These are phyloP conservation scores for Cataglyphis hispanica DNA, from an alignment of 1,140 invertebrate genomes.

Conservation along the genomic window DNA sequence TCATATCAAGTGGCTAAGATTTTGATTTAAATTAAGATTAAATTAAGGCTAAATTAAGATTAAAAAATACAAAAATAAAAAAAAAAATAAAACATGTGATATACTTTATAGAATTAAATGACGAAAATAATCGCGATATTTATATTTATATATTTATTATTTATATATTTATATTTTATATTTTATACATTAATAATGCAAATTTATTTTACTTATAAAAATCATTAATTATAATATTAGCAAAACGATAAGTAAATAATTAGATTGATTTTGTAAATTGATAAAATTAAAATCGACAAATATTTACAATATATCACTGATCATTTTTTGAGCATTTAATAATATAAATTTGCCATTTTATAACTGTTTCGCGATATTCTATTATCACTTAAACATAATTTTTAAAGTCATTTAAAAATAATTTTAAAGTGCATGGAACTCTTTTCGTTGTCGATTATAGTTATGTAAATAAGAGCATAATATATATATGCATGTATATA, in stretches of 20 bases:
- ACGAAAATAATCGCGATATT: background rate
- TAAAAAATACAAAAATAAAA: no score
- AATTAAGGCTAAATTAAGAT: no score
- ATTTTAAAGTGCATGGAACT: background rate
- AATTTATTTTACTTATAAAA: no score
- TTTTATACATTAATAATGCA: no score
- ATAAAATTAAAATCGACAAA: background rate
- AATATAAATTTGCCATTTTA: background rate
- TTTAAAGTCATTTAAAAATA: background rate
- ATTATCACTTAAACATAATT: background rate
- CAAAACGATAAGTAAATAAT: background rate
- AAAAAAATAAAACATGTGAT: no score
- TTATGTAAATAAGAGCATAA: background rate
- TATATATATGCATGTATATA: no score
- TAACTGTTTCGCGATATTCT: background rate
- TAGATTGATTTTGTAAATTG: background rate
- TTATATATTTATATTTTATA: no score
- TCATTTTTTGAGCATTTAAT: constrained; percentile 7
- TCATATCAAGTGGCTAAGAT: no score
- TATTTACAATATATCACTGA: background rate
- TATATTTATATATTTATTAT: no score
- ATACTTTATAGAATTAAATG: constrained; percentile 1
- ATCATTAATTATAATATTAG: no score
- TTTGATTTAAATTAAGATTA: no score
- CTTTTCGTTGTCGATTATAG: background rate